Evolutionary conservation across 2,113 vertebrate species (phyloP).

Genomic region (Chaetorhynchus papuensis): DNA sequence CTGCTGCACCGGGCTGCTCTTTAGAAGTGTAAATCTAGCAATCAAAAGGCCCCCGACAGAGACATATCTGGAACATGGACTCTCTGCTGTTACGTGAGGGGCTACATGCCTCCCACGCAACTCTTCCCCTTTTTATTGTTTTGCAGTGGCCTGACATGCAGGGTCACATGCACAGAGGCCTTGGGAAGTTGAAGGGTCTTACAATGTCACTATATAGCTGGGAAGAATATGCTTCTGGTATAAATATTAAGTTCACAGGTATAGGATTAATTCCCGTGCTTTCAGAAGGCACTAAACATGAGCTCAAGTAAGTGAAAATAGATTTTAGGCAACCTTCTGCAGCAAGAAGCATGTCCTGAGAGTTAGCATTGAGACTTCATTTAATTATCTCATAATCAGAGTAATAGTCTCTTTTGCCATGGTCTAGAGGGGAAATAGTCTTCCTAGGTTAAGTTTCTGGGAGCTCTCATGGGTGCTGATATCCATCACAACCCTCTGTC

Average conservation of each 20-base stretch:
- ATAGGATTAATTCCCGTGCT: background rate
- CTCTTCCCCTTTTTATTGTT: slow-evolving; percentile 18
- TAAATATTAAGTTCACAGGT: background rate
- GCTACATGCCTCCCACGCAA: background rate
- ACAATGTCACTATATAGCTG: background rate
- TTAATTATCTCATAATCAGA: slow-evolving; percentile 22
- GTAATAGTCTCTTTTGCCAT: background rate
- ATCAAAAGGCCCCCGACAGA: slow-evolving; percentile 19
- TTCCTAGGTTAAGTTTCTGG: background rate
- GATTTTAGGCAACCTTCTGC: background rate
- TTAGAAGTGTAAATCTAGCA: slow-evolving; percentile 34
- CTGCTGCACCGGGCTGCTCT: slow-evolving; percentile 8
- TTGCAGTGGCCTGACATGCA: background rate
- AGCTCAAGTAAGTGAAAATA: background rate
- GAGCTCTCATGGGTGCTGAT: slow-evolving; percentile 39
- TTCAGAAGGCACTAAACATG: background rate
- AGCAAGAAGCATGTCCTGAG: background rate
- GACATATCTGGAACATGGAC: background rate
- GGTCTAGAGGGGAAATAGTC: background rate
- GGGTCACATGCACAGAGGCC: background rate
- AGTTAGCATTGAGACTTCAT: background rate
- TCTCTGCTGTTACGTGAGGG: background rate
- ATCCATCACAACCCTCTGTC: slow-evolving; percentile 71
- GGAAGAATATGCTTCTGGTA: background rate
- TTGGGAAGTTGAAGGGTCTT: background rate